Percentiles rank a stretch among this genome's conserved stretches.
Evolutionary conservation across 2,113 vertebrate genomes (phyloP).

Genomic region (Aplodontia rufa): DNA sequence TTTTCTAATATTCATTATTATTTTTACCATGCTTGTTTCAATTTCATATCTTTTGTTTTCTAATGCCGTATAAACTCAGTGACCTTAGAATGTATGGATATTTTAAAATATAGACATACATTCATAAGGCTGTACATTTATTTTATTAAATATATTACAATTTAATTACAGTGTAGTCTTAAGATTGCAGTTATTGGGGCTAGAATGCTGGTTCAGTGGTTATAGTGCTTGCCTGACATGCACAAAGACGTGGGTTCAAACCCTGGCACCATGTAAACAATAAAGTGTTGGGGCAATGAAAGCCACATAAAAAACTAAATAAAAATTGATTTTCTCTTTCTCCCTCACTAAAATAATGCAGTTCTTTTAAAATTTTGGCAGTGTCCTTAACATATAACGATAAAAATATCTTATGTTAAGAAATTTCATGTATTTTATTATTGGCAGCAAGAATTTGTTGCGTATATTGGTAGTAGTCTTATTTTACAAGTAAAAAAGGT

Average conservation of each 20-base stretch:
- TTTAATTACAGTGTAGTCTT: background rate
- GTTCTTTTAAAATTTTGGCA: background rate
- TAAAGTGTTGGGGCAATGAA: too few relatives aligned
- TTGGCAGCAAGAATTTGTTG: background rate
- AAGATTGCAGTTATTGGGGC: background rate
- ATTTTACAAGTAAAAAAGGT: slow-evolving; percentile 41
- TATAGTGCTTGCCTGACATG: too few relatives aligned
- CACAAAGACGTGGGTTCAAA: too few relatives aligned
- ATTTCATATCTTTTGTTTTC: background rate
- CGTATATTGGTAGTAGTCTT: background rate
- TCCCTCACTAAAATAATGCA: too few relatives aligned
- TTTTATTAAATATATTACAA: background rate
- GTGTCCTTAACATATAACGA: background rate
- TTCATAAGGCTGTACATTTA: background rate
- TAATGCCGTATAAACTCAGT: background rate
- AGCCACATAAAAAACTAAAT: too few relatives aligned
- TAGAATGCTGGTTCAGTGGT: too few relatives aligned
- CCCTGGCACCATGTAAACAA: too few relatives aligned
- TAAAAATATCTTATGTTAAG: background rate
- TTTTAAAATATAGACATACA: background rate
- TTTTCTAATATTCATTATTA: background rate
- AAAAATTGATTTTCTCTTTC: too few relatives aligned
- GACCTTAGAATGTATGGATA: background rate
- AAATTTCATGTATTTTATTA: background rate
- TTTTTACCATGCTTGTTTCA: background rate